Percentiles rank a stretch among this genome's conserved stretches.
Conservation (phyloP, 1,140 invertebrate species). For the Meloidogyne exigua region DNA sequence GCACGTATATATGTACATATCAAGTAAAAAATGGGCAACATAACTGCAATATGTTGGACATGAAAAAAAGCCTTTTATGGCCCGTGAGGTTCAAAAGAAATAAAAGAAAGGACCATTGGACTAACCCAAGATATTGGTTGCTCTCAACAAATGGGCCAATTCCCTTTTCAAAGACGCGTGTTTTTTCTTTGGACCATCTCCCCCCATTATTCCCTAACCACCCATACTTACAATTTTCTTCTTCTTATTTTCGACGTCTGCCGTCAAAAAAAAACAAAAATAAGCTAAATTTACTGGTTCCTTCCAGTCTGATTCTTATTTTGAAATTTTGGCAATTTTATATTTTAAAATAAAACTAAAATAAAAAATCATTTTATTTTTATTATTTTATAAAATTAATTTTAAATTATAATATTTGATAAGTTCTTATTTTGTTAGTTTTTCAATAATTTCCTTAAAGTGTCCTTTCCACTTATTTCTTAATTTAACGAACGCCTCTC, state of each 20-base stretch:
- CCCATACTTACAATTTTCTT: conserved; percentile 1
- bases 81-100: neutral
- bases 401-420: neutral
- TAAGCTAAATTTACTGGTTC: neutral
- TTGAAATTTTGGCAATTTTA: too few relatives aligned
- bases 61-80: neutral
- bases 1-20: neutral
- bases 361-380: neutral
- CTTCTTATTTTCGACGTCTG: neutral
- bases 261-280: neutral
- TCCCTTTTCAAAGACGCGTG: neutral
- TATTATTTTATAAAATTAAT: neutral
- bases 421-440: too few relatives aligned
- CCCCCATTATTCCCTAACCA: neutral
- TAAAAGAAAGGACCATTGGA: neutral
- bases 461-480: neutral
- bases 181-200: neutral
- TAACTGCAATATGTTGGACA: neutral
- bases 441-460: neutral
- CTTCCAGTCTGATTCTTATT: neutral
- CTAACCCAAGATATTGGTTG: conserved; percentile 2
- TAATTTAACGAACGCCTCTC: neutral
- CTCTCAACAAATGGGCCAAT: conserved; percentile 4
- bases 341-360: too few relatives aligned
- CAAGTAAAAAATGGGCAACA: neutral